Evolutionary conservation across 2,797 vertebrate species (phyloP), one percentile per base, ranked within the genome.

Genomic region (Cephalopachus bancanus): DNA sequence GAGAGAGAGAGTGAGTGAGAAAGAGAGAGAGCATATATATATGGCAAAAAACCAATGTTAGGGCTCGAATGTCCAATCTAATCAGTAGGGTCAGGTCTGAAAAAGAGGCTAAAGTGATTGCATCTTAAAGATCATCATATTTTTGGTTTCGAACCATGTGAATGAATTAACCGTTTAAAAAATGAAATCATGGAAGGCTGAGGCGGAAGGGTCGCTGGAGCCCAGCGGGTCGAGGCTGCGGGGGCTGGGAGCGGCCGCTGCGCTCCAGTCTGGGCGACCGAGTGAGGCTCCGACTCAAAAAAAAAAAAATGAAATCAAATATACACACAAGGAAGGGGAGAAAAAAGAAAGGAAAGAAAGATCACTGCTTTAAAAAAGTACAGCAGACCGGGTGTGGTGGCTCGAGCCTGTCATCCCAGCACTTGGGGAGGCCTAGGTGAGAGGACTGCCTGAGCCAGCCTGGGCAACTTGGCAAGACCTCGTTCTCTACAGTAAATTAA

Each of bases 81-180:
- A 87, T 92, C 14, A 44, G 10, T 80, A 92, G 19, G 26, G 72
- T 83, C 83, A 74, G 11, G 15, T 85, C 57, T 93, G 28, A 69
- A 94, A 79, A 93, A 93, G 33, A 87, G 87, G 24, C 51, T 93
- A 72, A 79, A 93, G 26, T n/a, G n/a, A 89, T 24, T 79, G 3
- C 26, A 91, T 78, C 28, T 83, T 93, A 92, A 93, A 72, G 59
- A 15, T 2, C 28, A 26, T 69, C 69, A 26, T 26, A 69, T 67
- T 84, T 96, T 93, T 79, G 85, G n/a, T 53, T 87, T 95, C 49
- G 28, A 86, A 84, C 15, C 51, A 65, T 55, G 44, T 55, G 30
- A 93, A 49, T 83, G 14, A 94, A 83, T 84, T 86, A 86, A 44
- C 24, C 75, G 75, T 76, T 96, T 93, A 71, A 55, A 93, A 95